phyloP scores from a whole-genome alignment of 2,888 invertebrate genomes.

The Unio delphinus region DNA sequence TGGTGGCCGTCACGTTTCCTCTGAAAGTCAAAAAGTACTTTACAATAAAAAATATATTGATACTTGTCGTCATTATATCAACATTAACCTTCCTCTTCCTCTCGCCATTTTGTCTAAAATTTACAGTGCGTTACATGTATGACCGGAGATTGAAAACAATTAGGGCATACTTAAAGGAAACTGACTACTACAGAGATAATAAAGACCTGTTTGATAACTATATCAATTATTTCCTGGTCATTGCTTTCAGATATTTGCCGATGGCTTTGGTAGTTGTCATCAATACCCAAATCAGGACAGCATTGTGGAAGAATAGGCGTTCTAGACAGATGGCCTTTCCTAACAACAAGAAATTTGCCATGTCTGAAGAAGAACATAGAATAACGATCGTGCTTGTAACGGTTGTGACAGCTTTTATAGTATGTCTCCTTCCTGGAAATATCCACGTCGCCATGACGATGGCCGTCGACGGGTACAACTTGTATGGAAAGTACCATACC shows the following conservation, averaged over 20 bases:
- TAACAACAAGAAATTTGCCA: slow-evolving; percentile 2
- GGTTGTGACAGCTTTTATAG: slow-evolving; percentile 28
- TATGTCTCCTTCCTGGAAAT: slow-evolving; percentile 31
- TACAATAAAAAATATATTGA: slow-evolving; percentile 25
- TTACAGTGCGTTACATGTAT: slow-evolving; percentile 14
- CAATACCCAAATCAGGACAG: slow-evolving; percentile 22
- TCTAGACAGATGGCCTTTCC: slow-evolving; percentile 12
- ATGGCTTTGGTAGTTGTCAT: slow-evolving; percentile 23
- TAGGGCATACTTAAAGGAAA: slow-evolving; percentile 20
- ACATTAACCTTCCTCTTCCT: slow-evolving; percentile 18
- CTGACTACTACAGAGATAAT: slow-evolving; percentile 29
- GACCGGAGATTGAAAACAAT: slow-evolving; percentile 3
- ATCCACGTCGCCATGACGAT: slow-evolving; percentile 15
- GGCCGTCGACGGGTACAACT: slow-evolving; percentile 19
- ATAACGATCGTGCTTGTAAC: slow-evolving; percentile 33
- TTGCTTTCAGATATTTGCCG: slow-evolving; percentile 33
- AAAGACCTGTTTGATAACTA: slow-evolving; percentile 22
- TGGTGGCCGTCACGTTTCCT: slow-evolving; percentile 39
- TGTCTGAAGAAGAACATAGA: slow-evolving; percentile 21
- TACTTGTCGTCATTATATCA: slow-evolving; percentile 21
- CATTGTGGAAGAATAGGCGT: slow-evolving; percentile 12
- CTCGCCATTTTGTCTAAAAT: slow-evolving; percentile 26
- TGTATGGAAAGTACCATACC: slow-evolving; percentile 37
- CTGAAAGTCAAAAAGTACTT: slow-evolving; percentile 29
- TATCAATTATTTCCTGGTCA: slow-evolving; percentile 29